phyloP scores from a whole-genome alignment of 2,888 invertebrate species.

The Cabera pusaria region DNA sequence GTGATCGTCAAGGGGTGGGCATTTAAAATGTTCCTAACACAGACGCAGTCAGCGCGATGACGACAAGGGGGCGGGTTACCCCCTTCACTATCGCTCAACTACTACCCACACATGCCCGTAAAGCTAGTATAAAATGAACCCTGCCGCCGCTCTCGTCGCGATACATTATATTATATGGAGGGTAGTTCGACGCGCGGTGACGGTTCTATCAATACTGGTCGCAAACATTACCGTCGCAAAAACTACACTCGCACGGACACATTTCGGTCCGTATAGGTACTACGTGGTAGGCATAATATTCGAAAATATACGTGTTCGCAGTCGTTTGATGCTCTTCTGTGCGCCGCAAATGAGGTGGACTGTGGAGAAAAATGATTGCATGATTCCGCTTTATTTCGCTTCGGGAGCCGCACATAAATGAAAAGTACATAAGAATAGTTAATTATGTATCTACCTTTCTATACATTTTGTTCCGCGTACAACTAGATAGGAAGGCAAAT shows the following conservation, averaged over 20 bases:
- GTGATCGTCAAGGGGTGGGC: conserved; percentile 76
- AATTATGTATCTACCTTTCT: too few species aligned
- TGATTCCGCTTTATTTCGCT: conserved; percentile 62
- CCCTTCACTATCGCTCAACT: conserved; percentile 70
- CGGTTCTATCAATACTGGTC: conserved; percentile 49
- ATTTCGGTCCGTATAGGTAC: conserved; percentile 16
- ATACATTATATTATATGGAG: conserved; percentile 17
- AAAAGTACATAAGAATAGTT: too few species aligned
- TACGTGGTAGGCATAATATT: conserved; percentile 77
- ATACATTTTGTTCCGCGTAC: too few species aligned
- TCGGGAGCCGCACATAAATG: too few species aligned
- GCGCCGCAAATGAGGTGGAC: conserved; percentile 72
- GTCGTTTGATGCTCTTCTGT: conserved; percentile 55
- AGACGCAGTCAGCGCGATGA: conserved; percentile 77
- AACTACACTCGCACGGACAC: conserved; percentile 57
- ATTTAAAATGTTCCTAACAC: conserved; percentile 81
- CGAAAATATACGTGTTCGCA: conserved; percentile 70
- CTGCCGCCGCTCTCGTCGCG: conserved; percentile 32
- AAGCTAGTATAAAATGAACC: conserved; percentile 43
- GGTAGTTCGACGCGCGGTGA: conserved; percentile 36
- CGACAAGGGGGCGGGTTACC: conserved; percentile 59
- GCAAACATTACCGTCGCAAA: conserved; percentile 49
- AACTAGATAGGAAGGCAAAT: too few species aligned
- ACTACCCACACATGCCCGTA: conserved; percentile 56
- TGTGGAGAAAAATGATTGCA: conserved; percentile 67